These are phyloP conservation scores for Chloroceryle amazona DNA, from an alignment of 2,797 vertebrate genomes.

Conservation along the genomic window DNA sequence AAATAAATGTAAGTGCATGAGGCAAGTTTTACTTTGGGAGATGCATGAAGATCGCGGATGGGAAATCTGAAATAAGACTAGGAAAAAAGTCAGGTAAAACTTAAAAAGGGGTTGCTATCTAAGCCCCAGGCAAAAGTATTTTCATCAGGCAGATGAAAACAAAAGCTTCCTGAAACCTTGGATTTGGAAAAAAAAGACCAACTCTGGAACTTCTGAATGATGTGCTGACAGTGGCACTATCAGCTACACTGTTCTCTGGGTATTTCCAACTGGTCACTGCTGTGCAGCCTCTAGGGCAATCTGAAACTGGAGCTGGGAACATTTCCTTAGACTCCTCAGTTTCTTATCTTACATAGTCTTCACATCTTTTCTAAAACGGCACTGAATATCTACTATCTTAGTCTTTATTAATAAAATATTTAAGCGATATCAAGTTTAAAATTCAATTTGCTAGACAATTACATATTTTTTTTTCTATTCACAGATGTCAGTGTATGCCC, in stretches of 20 bases:
- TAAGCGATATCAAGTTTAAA: neutral
- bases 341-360: neutral
- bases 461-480: neutral
- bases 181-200: neutral
- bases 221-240: neutral
- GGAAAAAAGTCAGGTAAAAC: neutral
- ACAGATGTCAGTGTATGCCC: neutral
- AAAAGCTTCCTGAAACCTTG: neutral
- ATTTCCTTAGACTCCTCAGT: neutral
- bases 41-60: neutral
- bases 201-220: neutral
- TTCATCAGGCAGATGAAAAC: neutral
- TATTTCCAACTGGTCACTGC: neutral
- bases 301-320: neutral
- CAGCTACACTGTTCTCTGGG: neutral
- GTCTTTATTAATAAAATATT: neutral
- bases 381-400: neutral
- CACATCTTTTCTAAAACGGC: rapidly evolving
- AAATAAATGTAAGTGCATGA: neutral
- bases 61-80: neutral
- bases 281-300: neutral
- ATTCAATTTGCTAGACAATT: conserved; percentile 11
- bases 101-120: neutral
- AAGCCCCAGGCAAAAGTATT: neutral
- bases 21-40: neutral